Conservation (phyloP, 2,888 invertebrate species). For the Yponomeuta malinellus region DNA sequence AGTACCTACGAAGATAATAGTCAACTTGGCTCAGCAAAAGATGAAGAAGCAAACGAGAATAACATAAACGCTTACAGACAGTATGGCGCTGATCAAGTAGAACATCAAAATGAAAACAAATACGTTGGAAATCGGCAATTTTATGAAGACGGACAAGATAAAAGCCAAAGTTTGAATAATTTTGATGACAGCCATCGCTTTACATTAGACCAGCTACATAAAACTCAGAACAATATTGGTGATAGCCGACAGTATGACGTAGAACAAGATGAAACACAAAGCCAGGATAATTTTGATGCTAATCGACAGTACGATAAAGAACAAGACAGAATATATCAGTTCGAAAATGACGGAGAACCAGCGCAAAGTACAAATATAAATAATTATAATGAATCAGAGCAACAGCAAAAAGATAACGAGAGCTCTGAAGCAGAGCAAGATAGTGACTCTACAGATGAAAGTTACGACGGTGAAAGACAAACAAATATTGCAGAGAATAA, state of each 20-base stretch:
- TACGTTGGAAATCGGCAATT: not conserved
- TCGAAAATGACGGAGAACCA: constrained; percentile 1
- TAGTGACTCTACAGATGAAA: constrained; percentile 21
- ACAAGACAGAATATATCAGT: not conserved
- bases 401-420: constrained; percentile 15
- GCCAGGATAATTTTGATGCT: not conserved
- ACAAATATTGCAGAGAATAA: constrained; percentile 27
- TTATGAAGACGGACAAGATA: not conserved
- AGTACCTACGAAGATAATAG: constrained; percentile 11
- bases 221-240: not conserved
- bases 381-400: not conserved
- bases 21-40: not conserved
- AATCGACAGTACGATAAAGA: constrained; percentile 2
- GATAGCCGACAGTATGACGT: not conserved
- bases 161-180: not conserved
- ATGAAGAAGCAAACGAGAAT: not conserved
- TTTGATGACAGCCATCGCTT: not conserved
- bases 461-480: constrained; percentile 24
- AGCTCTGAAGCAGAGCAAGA: constrained; percentile 16
- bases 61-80: not conserved
- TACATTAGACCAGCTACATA: not conserved
- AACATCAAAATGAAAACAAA: constrained; percentile 3
- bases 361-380: constrained; percentile 21
- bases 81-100: not conserved
- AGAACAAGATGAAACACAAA: constrained; percentile 19